Conservation (phyloP, 2,888 invertebrate species). For the Leptinotarsa juncta region DNA sequence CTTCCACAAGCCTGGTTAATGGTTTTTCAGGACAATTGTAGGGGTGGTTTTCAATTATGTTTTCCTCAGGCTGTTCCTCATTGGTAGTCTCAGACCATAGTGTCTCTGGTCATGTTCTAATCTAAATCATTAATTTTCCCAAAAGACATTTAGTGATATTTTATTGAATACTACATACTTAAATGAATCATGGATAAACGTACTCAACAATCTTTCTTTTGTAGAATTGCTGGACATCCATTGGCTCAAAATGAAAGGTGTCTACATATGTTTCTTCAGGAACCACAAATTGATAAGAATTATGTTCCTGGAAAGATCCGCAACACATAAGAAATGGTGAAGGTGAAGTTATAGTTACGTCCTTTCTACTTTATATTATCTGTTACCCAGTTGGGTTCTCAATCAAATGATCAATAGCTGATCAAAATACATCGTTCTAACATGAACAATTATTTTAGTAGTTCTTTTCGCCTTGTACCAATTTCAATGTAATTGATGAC, state of each 20-base stretch:
- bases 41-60: too few relatives aligned
- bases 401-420: constrained; percentile 24
- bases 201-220: constrained; percentile 54
- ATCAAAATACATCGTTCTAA: constrained; percentile 32
- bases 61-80: too few relatives aligned
- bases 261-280: constrained; percentile 99
- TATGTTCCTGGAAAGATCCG: constrained; percentile 99
- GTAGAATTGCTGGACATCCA: constrained; percentile 96
- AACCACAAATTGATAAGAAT: constrained; percentile 97
- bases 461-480: not conserved
- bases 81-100: too few relatives aligned
- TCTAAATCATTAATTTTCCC: too few relatives aligned
- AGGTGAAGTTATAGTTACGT: constrained; percentile 47
- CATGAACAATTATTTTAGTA: not conserved
- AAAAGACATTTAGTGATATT: too few relatives aligned
- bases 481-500: not conserved
- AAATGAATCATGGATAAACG: not conserved
- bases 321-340: constrained; percentile 79
- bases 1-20: too few relatives aligned
- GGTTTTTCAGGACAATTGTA: too few relatives aligned
- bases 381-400: constrained; percentile 4
- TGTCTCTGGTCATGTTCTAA: too few relatives aligned
- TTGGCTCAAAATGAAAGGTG: constrained; percentile 98
- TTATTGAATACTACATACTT: too few relatives aligned
- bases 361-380: constrained; percentile 39